Conservation (phyloP, 2,888 invertebrate species). For the Synanthedon tipuliformis region DNA sequence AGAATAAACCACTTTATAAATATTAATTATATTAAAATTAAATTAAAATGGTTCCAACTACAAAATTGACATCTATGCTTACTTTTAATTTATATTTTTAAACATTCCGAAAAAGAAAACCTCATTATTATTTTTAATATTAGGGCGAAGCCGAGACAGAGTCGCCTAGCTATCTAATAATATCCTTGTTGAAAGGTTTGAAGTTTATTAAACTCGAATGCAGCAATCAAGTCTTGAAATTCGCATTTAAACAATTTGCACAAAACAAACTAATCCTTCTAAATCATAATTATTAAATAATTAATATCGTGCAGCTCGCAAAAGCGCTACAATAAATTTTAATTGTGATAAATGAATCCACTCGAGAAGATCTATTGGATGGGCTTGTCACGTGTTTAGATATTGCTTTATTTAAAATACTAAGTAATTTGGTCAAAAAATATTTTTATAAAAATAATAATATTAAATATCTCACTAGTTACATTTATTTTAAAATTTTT, state of each 20-base stretch:
- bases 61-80: no score
- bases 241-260: slow-evolving; percentile 2
- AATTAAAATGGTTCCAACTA: no score
- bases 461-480: no score
- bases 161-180: no score
- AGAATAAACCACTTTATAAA: no score
- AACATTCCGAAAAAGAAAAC: no score
- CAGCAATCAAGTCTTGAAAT: not conserved
- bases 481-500: not conserved
- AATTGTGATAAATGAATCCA: slow-evolving; percentile 39
- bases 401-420: not conserved
- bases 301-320: slow-evolving; percentile 29
- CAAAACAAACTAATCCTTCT: slow-evolving; percentile 11
- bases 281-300: slow-evolving; percentile 36
- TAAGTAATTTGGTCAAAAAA: not conserved
- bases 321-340: slow-evolving; percentile 40
- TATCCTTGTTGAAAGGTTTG: no score
- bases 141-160: no score
- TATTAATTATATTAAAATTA: no score
- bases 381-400: not conserved
- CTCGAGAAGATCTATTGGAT: slow-evolving; percentile 1
- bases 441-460: not conserved
- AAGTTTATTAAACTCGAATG: no score
- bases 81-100: no score
- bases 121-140: no score